Evolutionary conservation across 2,888 invertebrate genomes (phyloP).

Genomic region (Microdon myrmicae): DNA sequence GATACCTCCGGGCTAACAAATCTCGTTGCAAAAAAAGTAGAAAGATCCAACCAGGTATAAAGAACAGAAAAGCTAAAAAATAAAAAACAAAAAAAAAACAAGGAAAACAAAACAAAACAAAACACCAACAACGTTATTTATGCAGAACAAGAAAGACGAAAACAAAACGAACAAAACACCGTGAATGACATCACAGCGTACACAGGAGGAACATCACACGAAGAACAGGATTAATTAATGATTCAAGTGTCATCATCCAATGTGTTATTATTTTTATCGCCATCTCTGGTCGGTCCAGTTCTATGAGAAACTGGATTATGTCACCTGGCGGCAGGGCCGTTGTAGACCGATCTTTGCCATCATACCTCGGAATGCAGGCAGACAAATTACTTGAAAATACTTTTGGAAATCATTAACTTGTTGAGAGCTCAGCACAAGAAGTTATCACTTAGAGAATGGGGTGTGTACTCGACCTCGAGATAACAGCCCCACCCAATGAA

Average conservation of each 20-base stretch:
- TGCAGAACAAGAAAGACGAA: slow-evolving; percentile 19
- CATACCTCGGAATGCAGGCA: slow-evolving; percentile 22
- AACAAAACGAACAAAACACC: slow-evolving; percentile 3
- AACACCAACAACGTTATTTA: slow-evolving; percentile 5
- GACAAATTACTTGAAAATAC: slow-evolving; percentile 28
- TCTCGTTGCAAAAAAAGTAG: slow-evolving; percentile 23
- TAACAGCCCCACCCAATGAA: too few relatives aligned
- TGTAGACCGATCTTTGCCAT: slow-evolving; percentile 31
- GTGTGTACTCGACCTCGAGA: too few relatives aligned
- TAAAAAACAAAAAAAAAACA: background rate
- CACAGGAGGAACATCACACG: slow-evolving; percentile 28
- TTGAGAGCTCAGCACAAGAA: too few relatives aligned
- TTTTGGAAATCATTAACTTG: slow-evolving; percentile 27
- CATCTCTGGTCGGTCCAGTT: slow-evolving; percentile 33
- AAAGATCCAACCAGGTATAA: too few relatives aligned
- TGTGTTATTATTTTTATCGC: slow-evolving; percentile 50
- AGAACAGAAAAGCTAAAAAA: slow-evolving; percentile 5
- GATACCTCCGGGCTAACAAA: slow-evolving; percentile 14
- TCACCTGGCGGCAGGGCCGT: slow-evolving; percentile 42
- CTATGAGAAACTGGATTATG: slow-evolving; percentile 43
- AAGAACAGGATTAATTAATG: slow-evolving; percentile 49
- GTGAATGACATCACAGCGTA: slow-evolving; percentile 41
- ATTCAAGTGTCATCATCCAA: slow-evolving; percentile 50
- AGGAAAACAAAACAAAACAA: slow-evolving; percentile 5
- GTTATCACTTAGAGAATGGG: too few relatives aligned